Evolutionary conservation across 2,113 vertebrate species (phyloP).

Genomic region (Notiomystis cincta): DNA sequence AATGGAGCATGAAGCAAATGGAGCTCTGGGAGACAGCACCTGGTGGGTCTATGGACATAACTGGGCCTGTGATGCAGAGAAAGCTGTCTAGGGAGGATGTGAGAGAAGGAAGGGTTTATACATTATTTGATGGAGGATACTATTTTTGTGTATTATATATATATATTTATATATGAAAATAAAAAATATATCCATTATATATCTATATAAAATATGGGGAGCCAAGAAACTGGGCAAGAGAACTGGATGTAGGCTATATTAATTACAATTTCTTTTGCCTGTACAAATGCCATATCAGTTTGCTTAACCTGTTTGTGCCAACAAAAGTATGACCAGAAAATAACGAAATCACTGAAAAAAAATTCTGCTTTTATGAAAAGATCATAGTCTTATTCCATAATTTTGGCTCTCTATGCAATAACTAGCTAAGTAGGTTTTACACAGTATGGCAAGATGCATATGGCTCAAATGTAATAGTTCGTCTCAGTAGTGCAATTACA

Average conservation of each 20-base stretch:
- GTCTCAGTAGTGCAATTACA: conserved; percentile 1
- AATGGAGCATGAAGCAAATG: neutral
- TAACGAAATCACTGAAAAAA: neutral
- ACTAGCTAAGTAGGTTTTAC: conserved; percentile 2
- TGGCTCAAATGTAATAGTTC: neutral
- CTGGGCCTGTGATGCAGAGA: neutral
- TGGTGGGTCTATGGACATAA: neutral
- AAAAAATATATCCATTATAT: neutral
- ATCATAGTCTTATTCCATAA: conserved; percentile 3
- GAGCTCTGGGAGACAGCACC: neutral
- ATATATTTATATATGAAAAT: neutral
- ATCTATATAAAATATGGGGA: neutral
- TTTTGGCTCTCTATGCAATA: conserved; percentile 9
- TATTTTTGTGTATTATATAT: neutral
- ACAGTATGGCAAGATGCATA: neutral
- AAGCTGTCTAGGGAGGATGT: neutral
- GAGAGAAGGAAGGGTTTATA: neutral
- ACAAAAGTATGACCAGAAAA: conserved; percentile 38
- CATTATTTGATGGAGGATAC: neutral
- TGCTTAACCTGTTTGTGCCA: neutral
- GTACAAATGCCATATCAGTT: neutral
- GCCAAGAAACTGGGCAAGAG: neutral
- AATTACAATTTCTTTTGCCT: neutral
- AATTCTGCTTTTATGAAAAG: neutral
- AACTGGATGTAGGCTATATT: neutral